Evolutionary conservation across 2,888 invertebrate genomes (phyloP), one percentile per base, ranked within the genome.

Genomic region (Synergus umbraculus): DNA sequence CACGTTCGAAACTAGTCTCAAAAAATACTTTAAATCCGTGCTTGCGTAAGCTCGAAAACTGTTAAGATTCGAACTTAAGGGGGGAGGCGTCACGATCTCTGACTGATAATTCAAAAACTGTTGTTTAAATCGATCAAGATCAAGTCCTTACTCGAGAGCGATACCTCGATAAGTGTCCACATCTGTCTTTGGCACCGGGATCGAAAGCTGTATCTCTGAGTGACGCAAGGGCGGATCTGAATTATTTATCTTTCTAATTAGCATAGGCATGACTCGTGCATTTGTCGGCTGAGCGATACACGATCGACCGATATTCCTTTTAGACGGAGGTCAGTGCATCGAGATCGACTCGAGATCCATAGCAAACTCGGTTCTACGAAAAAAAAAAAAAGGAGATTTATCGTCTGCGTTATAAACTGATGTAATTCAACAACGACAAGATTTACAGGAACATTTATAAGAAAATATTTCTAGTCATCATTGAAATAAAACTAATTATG

Each of bases 171-270:
- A 12, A 46, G 46, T 46, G 46, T 60, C 60, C 4, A 22, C 2
- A 60, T 60, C 10, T 22, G 60, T n/a, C 22, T 60, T 18, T 60
- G 8, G 22, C 60, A 60, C 22, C 60, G 4, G 4, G 4, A 22
- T 22, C 60, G 10, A 60, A 60, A 60, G 22, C 18, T 60, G 60
- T 60, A 9, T 60, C 12, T 4, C 10, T n/a, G 77, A 81, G 78
- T 77, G 60, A 80, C 76, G 78, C 83, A 76, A 83, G 81, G 78
- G 79, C 81, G 81, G 79, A 76, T 60, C 79, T 84, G 85, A 85
- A 85, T 85, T 85, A 86, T 85, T 84, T 84, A 84, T 82, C 79
- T 81, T 76, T 76, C 46, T 82, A 82, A 86, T 86, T 86, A 85
- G 82, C 83, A 82, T 84, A 85, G 81, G 69, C 82, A 81, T 81